Evolutionary conservation across 2,888 invertebrate genomes (phyloP), one percentile per base, ranked within the genome.

Genomic region (Xanthorhoe spadicearia): DNA sequence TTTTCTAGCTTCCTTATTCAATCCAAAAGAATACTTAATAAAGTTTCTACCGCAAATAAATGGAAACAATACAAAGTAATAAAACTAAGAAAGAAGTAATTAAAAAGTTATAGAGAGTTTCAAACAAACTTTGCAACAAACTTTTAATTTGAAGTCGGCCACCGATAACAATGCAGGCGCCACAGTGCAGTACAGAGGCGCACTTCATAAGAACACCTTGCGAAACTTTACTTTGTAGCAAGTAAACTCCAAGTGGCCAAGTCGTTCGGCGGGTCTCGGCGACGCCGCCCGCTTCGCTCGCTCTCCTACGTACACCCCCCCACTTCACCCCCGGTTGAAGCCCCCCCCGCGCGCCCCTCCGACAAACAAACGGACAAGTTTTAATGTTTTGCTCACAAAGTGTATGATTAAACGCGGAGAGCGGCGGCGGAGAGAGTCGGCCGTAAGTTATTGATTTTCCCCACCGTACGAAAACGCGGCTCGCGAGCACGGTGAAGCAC

Each of bases 391-490:
- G 92, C 92, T 92, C 92, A 91, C 92, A 91, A 92, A 93, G 92
- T 93, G 93, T 92, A 92, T 93, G 92, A 93, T 93, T 93, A 93
- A 92, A 92, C 92, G 92, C 90, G 89, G 91, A 92, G 92, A 92
- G 92, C 91, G 91, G 92, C 90, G 91, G 87, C 88, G 87, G 89
- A 90, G 92, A 92, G 92, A 91, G 88, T 88, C 90, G 91, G 90
- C 90, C 93, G 93, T 93, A 90, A 93, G 92, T 93, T 93, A 93
- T 93, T 93, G 93, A 93, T 93, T 93, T 93, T 93, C 92, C 87
- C 88, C 86, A 87, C 85, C 89, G 87, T 89, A 89, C 92, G 93
- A 23, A 23, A 23, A 91, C 89, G 83, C 89, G 89, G 83, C 87
- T 87, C 87, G 86, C 87, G 89, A 80, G 88, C 91, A 88, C 86